Percentiles rank a stretch among this genome's conserved stretches.
Conservation (phyloP, 2,888 invertebrate genomes). For the Troides oblongomaculatus region DNA sequence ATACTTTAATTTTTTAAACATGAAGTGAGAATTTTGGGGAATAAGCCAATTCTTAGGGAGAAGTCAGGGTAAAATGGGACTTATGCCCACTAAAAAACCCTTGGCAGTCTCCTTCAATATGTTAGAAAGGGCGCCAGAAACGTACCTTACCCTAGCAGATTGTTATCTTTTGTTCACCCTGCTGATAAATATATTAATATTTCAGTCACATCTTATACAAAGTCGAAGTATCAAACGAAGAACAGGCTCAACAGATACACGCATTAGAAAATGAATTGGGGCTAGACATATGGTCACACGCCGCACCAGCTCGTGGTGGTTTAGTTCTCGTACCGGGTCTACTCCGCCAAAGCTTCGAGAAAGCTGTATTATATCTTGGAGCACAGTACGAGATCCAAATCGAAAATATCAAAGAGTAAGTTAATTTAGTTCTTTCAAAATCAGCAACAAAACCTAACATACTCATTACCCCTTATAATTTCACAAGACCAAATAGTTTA, state of each 20-base stretch:
- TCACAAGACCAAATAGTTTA: no score
- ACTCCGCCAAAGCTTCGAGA: slow-evolving; percentile 25
- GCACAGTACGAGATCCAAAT: slow-evolving; percentile 28
- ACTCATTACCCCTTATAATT: no score
- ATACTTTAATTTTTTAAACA: no score
- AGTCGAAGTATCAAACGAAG: slow-evolving; percentile 42
- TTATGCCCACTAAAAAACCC: no score
- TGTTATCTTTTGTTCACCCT: no score
- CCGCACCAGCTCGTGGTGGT: slow-evolving; percentile 43
- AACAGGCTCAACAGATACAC: slow-evolving; percentile 40
- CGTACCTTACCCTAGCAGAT: no score
- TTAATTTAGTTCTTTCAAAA: background rate
- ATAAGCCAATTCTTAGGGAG: no score
- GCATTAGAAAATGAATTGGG: slow-evolving; percentile 23
- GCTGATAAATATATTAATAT: slow-evolving; percentile 1
- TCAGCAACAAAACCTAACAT: no score
- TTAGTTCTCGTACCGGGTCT: slow-evolving; percentile 32
- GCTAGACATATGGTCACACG: slow-evolving; percentile 31
- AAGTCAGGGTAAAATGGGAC: no score
- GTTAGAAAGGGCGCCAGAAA: no score
- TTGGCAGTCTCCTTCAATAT: no score
- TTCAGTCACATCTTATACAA: slow-evolving; percentile 51
- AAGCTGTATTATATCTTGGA: slow-evolving; percentile 11
- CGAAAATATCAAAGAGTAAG: slow-evolving; percentile 31
- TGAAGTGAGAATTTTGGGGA: no score